Conservation (phyloP, 2,113 vertebrate species). For the Tragulus kanchil region DNA sequence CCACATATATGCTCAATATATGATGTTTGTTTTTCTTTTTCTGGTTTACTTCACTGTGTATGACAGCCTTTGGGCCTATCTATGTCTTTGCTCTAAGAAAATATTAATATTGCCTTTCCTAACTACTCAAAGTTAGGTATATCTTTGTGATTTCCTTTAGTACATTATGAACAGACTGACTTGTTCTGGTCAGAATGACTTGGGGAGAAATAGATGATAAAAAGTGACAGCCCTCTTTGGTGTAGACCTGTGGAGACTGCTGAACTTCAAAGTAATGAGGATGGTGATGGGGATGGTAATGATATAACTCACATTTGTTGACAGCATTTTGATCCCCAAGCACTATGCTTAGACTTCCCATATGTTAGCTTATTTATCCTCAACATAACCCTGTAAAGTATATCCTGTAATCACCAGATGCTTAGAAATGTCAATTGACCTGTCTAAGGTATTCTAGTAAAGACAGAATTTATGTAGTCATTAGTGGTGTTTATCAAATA, state of each 20-base stretch:
- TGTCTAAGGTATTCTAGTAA: background rate
- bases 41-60: background rate
- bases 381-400: background rate
- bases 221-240: background rate
- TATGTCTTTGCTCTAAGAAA: background rate
- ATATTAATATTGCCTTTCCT: background rate
- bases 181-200: background rate
- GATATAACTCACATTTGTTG: background rate
- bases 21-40: background rate
- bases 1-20: background rate
- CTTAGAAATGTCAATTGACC: background rate
- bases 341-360: background rate
- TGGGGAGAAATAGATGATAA: background rate
- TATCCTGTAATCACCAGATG: background rate
- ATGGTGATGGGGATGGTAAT: too few species aligned
- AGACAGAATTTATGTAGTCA: background rate
- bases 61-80: background rate
- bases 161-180: background rate
- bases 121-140: background rate
- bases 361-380: background rate
- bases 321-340: background rate
- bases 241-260: background rate
- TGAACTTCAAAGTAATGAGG: background rate
- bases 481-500: background rate
- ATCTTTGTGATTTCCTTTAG: background rate